Base-by-base conservation (phyloP, 1,140 invertebrate genomes). In the Tetragnatha versicolor region DNA sequence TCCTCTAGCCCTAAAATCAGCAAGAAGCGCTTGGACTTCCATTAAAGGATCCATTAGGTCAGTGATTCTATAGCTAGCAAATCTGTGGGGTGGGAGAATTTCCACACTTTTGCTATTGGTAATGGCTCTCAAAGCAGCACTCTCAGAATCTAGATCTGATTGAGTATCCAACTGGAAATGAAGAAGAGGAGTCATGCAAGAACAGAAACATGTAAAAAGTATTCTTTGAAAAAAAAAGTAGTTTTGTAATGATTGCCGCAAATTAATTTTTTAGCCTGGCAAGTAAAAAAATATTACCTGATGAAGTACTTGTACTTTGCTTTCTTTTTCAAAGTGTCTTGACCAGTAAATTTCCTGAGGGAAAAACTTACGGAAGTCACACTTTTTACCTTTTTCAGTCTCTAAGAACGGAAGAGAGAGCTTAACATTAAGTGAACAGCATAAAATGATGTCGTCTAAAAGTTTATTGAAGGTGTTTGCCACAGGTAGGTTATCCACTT, bases 371-470 rank as follows among this genome's bases (percentile, higher is more conserved):
- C 94, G 87, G 2, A 97, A 84, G 25, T 89, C 85, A 84, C 94
- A 96, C 77, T 91, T 91, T 29, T 91, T 88, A 0, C 95, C 95
- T 2, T 86, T 86, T 83, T 94, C 92, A 0, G 94, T 95, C 85
- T 97, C 94, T 76, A 98, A 85, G 86, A 93, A 98, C 0, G 97
- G 97, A 49, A 96, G 88, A 0, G 91, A 89, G 82, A 94, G 93
- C 77, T 92, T 91, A 1, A 96, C 87, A 86, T 92, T 94, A 0
- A 96, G 95, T 0, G 95, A 98, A 80, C 93, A 90, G 0, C 93
- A 95, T 0, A 98, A 81, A 60, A 78, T 72, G 9, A 80, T 55
- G 31, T 79, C 91, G 78, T 92, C 90, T 3, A 96, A 85, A 2
- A 90, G 89, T 83, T 92, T 92, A 51, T 91, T 89, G 82, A 95